Base-by-base conservation (phyloP, 2,888 invertebrate genomes). In the Bombylius major region DNA sequence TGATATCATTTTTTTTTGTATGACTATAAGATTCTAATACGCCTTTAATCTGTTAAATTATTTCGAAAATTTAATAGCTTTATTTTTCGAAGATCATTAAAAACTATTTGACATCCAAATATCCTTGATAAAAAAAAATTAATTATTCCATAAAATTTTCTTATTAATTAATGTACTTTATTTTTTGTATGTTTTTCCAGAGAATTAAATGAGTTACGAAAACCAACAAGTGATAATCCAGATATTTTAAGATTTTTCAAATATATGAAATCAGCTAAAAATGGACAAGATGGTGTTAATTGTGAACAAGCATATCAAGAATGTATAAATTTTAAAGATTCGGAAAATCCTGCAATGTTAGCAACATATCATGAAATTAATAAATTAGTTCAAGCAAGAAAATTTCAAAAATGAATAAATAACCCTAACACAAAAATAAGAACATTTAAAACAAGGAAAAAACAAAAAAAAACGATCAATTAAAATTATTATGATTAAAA, bases 211-310 rank as follows among this genome's bases (percentile, higher is more conserved):
- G 91, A 92, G 69, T 76, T 92, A 50, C 80, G 88, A 5, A 86
- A 89, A 54, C 92, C 92, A 0, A 84, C 89, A 0, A 85, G 86
- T 0, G 90, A 91, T 70, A 91, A 91, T 70, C 86, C 89, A 0
- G 90, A 91, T 65, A 90, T 92, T 58, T 75, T 92, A 47, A 78
- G 92, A 54, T 92, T 92, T 77, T 92, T 91, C 79, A 83, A 85
- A 56, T 92, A 92, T 73, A 91, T 92, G 90, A 84, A 89, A 62
- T 88, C 92, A 0, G 92, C 91, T 12, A 83, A 90, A 70, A 84
- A 89, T 60, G 91, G 90, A 0, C 91, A 91, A 67, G 90, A 90
- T 66, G 87, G 87, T 23, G 75, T 80, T 12, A 83, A 83, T 66
- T 91, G 91, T 67, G 79, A 82, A 64, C 73, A 79, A n/a, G 76